phyloP scores from a whole-genome alignment of 2,797 vertebrate genomes.

The Epinephelus coioides region DNA sequence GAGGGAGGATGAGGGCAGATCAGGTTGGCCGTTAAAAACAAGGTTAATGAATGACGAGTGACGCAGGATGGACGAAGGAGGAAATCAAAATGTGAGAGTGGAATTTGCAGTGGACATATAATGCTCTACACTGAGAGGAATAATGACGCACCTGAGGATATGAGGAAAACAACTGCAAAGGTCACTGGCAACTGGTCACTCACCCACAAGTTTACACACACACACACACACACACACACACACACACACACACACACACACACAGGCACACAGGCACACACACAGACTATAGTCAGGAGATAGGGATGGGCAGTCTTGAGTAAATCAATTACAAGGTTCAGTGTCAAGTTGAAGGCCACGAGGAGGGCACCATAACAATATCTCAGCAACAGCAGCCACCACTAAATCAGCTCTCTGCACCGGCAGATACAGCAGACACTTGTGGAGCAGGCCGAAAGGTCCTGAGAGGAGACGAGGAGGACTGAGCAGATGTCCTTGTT shows the following conservation, averaged over 20 bases:
- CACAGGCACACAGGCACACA: constrained; percentile 21
- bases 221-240: constrained; percentile 13
- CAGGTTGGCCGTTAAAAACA: constrained; percentile 43
- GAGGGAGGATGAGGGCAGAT: constrained; percentile 33
- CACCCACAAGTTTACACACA: constrained; percentile 11
- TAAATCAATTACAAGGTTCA: constrained; percentile 82
- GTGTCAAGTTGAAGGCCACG: constrained; percentile 74
- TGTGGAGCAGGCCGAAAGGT: constrained; percentile 29
- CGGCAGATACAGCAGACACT: constrained; percentile 57
- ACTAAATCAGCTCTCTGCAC: constrained; percentile 65
- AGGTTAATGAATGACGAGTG: constrained; percentile 58
- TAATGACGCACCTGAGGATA: constrained; percentile 38
- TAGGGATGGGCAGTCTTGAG: constrained; percentile 67
- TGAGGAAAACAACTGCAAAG: constrained; percentile 32
- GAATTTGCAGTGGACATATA: background rate
- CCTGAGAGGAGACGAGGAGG: constrained; percentile 34
- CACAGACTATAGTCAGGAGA: constrained; percentile 53
- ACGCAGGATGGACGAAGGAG: constrained; percentile 11
- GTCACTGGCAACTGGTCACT: constrained; percentile 36
- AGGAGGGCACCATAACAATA: constrained; percentile 67
- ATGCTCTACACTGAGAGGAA: constrained; percentile 17
- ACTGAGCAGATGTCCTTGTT: constrained; percentile 63
- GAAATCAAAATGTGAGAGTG: constrained; percentile 24
- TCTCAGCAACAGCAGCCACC: constrained; percentile 53
- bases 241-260: constrained; percentile 15